phyloP scores from a whole-genome alignment of 2,888 invertebrate genomes.

The Phymatocera aterrima region DNA sequence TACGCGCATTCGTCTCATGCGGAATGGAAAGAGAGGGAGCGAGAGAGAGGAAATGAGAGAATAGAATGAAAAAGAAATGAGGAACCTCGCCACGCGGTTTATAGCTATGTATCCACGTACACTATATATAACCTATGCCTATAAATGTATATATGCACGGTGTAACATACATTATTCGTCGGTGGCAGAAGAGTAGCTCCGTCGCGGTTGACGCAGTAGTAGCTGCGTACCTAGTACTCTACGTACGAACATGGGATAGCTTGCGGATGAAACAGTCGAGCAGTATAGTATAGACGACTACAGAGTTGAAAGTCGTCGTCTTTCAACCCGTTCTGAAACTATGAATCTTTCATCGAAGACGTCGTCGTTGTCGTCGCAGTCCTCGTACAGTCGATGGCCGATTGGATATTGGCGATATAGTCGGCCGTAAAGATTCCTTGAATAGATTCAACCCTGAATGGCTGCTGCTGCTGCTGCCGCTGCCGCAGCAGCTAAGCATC shows the following conservation, averaged over 20 bases:
- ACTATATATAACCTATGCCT: background rate
- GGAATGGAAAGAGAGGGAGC: no score
- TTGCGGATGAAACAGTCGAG: no score
- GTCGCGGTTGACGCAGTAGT: background rate
- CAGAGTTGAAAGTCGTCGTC: conserved; percentile 40
- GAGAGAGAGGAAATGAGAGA: no score
- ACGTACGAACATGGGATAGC: no score
- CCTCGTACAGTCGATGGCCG: conserved; percentile 32
- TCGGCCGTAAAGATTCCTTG: conserved; percentile 42
- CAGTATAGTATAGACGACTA: no score
- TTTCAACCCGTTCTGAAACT: conserved; percentile 40
- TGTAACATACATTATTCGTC: conserved; percentile 13
- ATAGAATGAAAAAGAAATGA: background rate
- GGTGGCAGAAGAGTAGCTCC: background rate
- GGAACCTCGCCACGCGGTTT: background rate
- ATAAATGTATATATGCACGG: conserved; percentile 8
- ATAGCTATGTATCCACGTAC: background rate
- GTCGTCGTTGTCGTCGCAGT: no score
- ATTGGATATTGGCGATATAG: conserved; percentile 45
- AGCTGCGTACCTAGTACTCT: no score
- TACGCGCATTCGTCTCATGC: no score
- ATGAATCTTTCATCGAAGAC: conserved; percentile 46
- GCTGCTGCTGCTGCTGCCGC: background rate
- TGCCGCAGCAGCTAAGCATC: background rate
- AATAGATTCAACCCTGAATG: conserved; percentile 38